phyloP scores from a whole-genome alignment of 2,797 vertebrate genomes.

The Ataeniobius toweri region DNA sequence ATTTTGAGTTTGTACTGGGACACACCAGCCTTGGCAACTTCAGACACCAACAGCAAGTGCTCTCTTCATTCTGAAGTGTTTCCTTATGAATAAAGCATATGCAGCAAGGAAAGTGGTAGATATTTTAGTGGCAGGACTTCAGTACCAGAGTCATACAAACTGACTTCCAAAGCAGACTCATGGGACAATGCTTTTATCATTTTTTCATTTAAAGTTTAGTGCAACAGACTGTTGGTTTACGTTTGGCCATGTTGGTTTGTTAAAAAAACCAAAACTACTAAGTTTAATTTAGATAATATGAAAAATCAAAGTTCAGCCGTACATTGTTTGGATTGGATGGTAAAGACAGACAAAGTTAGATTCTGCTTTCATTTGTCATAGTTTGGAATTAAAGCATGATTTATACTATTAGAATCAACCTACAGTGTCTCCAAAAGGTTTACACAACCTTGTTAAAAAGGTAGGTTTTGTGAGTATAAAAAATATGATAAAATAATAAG shows the following conservation, averaged over 20 bases:
- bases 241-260: background rate
- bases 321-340: background rate
- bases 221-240: background rate
- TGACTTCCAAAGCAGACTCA: background rate
- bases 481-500: background rate
- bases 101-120: background rate
- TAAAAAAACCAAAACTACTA: background rate
- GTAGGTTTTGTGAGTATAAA: background rate
- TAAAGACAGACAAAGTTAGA: background rate
- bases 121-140: slow-evolving; percentile 1
- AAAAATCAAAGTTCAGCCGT: background rate
- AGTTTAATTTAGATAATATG: background rate
- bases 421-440: background rate
- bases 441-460: background rate
- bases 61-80: background rate
- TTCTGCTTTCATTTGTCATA: background rate
- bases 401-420: background rate
- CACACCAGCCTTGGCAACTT: background rate
- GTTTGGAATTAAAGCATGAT: background rate
- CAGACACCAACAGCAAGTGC: background rate
- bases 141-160: background rate
- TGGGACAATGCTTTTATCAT: background rate
- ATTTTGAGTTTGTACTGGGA: slow-evolving; percentile 7
- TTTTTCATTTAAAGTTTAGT: background rate
- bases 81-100: background rate